Base-by-base conservation (phyloP, 2,113 vertebrate genomes). In the Anolis sagrei region DNA sequence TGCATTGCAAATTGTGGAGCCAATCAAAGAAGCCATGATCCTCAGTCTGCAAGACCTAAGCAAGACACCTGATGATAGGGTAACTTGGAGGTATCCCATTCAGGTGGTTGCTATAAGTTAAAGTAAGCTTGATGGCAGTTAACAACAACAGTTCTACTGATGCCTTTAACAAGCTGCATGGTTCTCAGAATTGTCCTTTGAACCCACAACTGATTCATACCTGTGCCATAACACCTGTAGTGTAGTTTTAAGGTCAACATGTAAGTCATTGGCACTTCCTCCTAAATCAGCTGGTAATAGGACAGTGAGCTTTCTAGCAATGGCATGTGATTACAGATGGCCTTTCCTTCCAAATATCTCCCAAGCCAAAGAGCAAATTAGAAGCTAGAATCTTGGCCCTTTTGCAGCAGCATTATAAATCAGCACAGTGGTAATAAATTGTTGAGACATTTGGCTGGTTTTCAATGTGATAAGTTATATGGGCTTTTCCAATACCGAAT, bases 261-360 rank as follows among this genome's bases (percentile, higher is more conserved):
- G 32, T 18, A 58, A 36, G 23, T 2, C 49, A 61, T 7, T 25
- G 74, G 11, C 36, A 16, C 32, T 32, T 11, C 29, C 51, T 21
- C n/a, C 16, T 4, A 93, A 91, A 89, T 95, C 93, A 92, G 87
- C 23, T 81, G 84, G 90, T 87, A 8, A 90, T 90, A 85, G 62
- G 79, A 34, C 18, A 90, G 86, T 76, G 62, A 89, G 82, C 83
- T 58, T 23, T 79, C 76, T 88, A 86, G 27, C 76, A 73, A 61
- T 82, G 80, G 29, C 54, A 90, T 86, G 82, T 11, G n/a, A 92
- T 85, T 89, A 64, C 61, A 74, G 69, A 36, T 25, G 83, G 79
- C 54, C 68, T 87, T 93, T 94, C 87, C 68, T 87, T 51, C 82
- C 80, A 87, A 58, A 51, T 0, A 3, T 82, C 82, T 92, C 23